Conservation (phyloP, 1,140 invertebrate genomes). For the Augochlora pura region DNA sequence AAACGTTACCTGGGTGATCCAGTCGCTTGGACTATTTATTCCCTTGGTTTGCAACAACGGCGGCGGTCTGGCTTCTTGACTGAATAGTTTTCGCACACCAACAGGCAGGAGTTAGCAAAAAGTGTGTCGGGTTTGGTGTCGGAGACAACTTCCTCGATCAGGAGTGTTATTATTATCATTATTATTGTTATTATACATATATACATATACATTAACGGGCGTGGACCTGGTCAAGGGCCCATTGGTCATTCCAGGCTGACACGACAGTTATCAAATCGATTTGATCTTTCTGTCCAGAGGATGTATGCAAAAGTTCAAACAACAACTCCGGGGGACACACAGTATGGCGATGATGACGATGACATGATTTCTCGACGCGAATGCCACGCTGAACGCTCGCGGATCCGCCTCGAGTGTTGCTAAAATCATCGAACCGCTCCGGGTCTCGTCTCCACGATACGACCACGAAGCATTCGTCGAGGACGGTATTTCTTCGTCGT, state of each 20-base stretch:
- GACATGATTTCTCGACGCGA: conserved; percentile 10
- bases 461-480: neutral
- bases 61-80: conserved; percentile 32
- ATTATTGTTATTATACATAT: no score
- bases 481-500: neutral
- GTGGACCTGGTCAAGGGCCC: no score
- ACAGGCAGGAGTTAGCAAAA: conserved; percentile 67
- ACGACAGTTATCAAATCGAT: conserved; percentile 54
- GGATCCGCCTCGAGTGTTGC: neutral
- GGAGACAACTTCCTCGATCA: conserved; percentile 46
- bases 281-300: conserved; percentile 34
- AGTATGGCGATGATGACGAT: conserved; percentile 23
- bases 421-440: neutral
- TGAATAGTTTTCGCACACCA: conserved; percentile 63
- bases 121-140: conserved; percentile 37
- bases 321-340: conserved; percentile 43
- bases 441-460: neutral
- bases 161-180: conserved; percentile 16
- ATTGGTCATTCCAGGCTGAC: conserved; percentile 49
- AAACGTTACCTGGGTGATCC: conserved; percentile 53
- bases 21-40: neutral
- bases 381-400: neutral
- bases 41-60: neutral
- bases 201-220: no score
- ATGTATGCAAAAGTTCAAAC: conserved; percentile 62